These are phyloP conservation scores for Paguma larvata DNA, from an alignment of 2,797 vertebrate genomes.

Conservation along the genomic window DNA sequence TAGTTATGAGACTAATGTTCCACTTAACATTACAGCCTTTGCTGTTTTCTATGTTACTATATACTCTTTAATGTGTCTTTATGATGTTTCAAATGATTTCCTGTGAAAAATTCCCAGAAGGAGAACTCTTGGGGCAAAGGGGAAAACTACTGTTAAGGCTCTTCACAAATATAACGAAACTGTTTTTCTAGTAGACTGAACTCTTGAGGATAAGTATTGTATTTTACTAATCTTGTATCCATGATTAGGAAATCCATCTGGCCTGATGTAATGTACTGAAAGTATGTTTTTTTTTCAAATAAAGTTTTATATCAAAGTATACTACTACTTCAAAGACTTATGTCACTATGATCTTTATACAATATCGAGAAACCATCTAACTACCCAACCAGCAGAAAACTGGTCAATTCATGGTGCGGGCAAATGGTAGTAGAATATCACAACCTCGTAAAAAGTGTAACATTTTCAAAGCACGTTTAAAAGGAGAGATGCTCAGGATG, in stretches of 20 bases:
- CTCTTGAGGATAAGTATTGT: background rate
- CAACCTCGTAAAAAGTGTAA: background rate
- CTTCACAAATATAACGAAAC: background rate
- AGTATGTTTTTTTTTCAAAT: background rate
- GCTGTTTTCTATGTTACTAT: background rate
- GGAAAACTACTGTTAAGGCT: slow-evolving; percentile 30
- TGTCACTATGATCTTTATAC: slow-evolving; percentile 3
- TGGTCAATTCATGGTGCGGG: background rate
- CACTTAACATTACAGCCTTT: slow-evolving; percentile 33
- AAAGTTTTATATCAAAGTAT: slow-evolving; percentile 43
- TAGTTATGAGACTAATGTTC: slow-evolving; percentile 42
- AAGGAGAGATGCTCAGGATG: background rate
- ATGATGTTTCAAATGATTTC: slow-evolving; percentile 39
- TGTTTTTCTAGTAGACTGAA: slow-evolving; percentile 3
- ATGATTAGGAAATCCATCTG: background rate
- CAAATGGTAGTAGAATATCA: background rate
- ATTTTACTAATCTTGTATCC: slow-evolving; percentile 63
- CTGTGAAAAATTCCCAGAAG: slow-evolving; percentile 11
- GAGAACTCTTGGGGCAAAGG: background rate
- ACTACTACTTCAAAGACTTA: background rate
- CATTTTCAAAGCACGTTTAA: slow-evolving; percentile 21
- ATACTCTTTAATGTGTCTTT: background rate
- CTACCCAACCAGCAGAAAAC: slow-evolving; percentile 48
- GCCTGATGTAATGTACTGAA: background rate
- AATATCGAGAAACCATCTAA: slow-evolving; percentile 49